Evolutionary conservation across 1,140 invertebrate species (phyloP).

Genomic region (Hylaeus volcanicus): DNA sequence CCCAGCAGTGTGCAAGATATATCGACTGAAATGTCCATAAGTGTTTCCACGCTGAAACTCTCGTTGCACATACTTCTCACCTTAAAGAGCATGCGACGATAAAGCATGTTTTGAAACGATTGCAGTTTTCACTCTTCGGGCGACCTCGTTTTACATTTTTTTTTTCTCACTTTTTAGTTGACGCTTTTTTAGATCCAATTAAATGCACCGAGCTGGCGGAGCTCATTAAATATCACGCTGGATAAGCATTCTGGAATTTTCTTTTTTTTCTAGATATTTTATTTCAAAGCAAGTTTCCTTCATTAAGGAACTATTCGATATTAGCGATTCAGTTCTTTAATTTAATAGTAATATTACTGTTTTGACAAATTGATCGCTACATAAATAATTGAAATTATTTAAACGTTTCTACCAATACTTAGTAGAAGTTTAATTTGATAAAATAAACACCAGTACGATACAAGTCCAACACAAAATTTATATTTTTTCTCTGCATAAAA

Average conservation of each 20-base stretch:
- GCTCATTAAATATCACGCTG: conserved; percentile 26
- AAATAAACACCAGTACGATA: too few species aligned
- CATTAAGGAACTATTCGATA: too few species aligned
- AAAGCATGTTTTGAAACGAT: conserved; percentile 33
- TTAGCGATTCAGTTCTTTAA: too few species aligned
- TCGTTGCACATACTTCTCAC: background rate
- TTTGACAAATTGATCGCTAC: too few species aligned
- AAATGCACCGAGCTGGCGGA: conserved; percentile 35
- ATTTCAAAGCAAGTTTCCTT: background rate
- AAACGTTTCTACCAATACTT: too few species aligned
- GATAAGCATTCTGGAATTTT: conserved; percentile 21
- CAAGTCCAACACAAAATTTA: too few species aligned
- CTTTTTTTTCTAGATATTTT: background rate
- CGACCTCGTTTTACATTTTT: background rate
- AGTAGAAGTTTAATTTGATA: too few species aligned
- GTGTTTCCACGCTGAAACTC: conserved; percentile 13
- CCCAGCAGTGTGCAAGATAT: conserved; percentile 12
- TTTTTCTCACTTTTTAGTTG: conserved; percentile 24
- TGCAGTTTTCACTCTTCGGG: conserved; percentile 7
- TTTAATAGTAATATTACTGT: too few species aligned
- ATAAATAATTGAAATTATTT: too few species aligned
- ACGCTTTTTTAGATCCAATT: conserved; percentile 42
- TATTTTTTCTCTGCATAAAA: too few species aligned
- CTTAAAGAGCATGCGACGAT: conserved; percentile 30
- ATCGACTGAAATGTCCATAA: conserved; percentile 22